phyloP scores from a whole-genome alignment of 2,797 vertebrate genomes.

The Chiropotes sagulatus region DNA sequence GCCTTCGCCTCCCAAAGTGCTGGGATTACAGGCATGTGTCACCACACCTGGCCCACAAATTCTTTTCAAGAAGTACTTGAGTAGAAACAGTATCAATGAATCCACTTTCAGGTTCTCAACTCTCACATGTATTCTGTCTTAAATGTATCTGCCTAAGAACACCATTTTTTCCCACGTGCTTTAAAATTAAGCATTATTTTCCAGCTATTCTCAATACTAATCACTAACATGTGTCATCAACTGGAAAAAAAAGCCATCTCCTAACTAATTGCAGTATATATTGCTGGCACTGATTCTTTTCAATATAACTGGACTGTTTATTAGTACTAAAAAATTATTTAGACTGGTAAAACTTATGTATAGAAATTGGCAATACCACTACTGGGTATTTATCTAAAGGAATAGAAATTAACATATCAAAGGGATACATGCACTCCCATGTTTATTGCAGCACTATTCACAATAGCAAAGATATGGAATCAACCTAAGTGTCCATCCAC shows the following conservation, averaged over 20 bases:
- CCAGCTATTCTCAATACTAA: not conserved
- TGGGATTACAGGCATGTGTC: too few species aligned
- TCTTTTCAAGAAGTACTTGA: not conserved
- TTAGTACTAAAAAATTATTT: not conserved
- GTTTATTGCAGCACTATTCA: not conserved
- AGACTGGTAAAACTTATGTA: not conserved
- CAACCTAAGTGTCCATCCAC: not conserved
- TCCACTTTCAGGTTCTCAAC: not conserved
- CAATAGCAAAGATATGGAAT: not conserved
- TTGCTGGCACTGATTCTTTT: not conserved
- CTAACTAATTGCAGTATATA: not conserved
- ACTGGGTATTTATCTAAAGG: not conserved
- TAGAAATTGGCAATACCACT: not conserved
- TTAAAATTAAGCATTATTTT: slow-evolving; percentile 37
- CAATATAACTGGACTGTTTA: not conserved
- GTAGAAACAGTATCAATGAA: not conserved
- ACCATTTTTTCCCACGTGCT: not conserved
- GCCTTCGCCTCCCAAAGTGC: too few species aligned
- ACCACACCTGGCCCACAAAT: not conserved
- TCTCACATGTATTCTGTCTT: not conserved
- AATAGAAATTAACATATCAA: not conserved
- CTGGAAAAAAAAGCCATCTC: not conserved
- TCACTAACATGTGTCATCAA: not conserved
- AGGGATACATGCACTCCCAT: not conserved
- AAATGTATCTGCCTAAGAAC: not conserved